Percentiles rank a stretch among this genome's conserved stretches.
phyloP scores from a whole-genome alignment of 35 echinoderm and acorn worm genomes.

The Hemicentrotus pulcherrimus region DNA sequence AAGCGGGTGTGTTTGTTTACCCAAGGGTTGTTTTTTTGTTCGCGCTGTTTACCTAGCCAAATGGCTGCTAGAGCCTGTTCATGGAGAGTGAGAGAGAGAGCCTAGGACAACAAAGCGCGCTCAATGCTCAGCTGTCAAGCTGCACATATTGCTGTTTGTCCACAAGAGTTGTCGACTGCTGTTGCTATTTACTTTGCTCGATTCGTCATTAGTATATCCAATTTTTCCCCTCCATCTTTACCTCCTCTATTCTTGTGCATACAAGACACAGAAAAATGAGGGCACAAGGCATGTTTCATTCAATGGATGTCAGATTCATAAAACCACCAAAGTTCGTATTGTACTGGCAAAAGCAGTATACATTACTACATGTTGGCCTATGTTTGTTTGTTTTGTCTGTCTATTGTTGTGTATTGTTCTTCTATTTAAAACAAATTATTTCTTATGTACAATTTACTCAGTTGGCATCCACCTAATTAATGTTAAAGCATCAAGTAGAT shows the following conservation, averaged over 20 bases:
- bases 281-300: conserved; percentile 2
- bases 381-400: background rate
- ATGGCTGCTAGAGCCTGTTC: conserved; percentile 54
- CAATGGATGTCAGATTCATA: background rate
- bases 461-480: too few species aligned
- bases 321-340: background rate
- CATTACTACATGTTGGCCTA: background rate
- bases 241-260: background rate
- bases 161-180: conserved; percentile 47
- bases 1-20: conserved; percentile 55
- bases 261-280: background rate
- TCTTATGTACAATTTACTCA: too few species aligned
- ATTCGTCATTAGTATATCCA: conserved; percentile 49
- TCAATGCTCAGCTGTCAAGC: conserved; percentile 50
- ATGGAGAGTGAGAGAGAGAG: conserved; percentile 37
- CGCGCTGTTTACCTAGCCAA: conserved; percentile 51
- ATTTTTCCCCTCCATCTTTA: conserved; percentile 33
- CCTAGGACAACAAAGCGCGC: conserved; percentile 46
- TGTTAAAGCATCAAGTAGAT: too few species aligned
- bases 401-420: background rate
- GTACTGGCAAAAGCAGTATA: background rate
- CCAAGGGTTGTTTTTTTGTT: conserved; percentile 57
- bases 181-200: conserved; percentile 48
- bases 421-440: too few species aligned
- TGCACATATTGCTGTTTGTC: conserved; percentile 53